phyloP scores from a whole-genome alignment of 2,113 vertebrate species.

The Ailuropoda melanoleuca region DNA sequence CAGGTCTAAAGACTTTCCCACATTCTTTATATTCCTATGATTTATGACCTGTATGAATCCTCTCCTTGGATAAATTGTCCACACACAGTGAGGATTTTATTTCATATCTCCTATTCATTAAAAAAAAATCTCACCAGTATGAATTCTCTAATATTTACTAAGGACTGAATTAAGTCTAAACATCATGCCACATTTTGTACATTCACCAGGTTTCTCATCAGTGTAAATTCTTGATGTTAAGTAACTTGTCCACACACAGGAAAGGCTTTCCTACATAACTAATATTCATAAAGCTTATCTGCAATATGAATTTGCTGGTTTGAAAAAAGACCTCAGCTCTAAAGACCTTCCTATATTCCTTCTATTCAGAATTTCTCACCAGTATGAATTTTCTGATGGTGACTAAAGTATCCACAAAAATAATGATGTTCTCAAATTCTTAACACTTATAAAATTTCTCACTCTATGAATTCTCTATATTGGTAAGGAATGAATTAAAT shows the following conservation, averaged over 20 bases:
- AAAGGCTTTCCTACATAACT: background rate
- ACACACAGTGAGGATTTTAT: background rate
- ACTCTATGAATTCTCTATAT: background rate
- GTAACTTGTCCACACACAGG: background rate
- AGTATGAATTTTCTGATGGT: constrained; percentile 26
- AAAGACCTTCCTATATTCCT: background rate
- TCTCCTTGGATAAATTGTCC: background rate
- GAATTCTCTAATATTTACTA: background rate
- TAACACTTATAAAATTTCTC: background rate
- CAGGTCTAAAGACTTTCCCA: background rate
- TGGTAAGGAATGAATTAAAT: background rate
- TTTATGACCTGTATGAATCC: constrained; percentile 11
- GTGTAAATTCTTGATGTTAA: background rate
- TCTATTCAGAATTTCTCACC: background rate
- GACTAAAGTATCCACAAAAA: background rate
- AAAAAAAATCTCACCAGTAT: background rate
- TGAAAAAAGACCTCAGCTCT: background rate
- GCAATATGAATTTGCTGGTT: constrained; percentile 43
- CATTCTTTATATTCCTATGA: background rate
- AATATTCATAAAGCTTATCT: constrained; percentile 3
- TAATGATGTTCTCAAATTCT: background rate
- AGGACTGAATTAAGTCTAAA: background rate
- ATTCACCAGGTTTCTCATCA: background rate
- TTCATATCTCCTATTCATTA: background rate
- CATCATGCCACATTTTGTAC: background rate